Conservation (phyloP, 2,888 invertebrate genomes). For the Aporophyla nigra region DNA sequence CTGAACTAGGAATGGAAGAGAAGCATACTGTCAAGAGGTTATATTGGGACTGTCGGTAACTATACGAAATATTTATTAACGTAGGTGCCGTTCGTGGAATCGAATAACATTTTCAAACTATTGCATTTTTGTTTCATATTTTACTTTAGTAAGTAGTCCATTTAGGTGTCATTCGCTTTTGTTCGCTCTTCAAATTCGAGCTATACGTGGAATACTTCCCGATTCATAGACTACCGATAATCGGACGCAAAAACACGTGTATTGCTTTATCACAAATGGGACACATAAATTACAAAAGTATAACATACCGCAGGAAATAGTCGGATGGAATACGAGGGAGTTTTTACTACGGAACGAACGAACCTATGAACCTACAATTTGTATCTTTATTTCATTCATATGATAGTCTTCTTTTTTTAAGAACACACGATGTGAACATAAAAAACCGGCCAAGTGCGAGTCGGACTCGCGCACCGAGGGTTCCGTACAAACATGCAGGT, state of each 20-base stretch:
- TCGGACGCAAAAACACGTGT: neutral
- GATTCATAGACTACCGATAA: neutral
- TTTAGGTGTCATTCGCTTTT: neutral
- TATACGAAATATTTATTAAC: neutral
- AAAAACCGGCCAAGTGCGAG: too few relatives aligned
- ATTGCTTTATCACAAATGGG: neutral
- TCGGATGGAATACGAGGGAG: neutral
- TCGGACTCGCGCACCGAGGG: too few relatives aligned
- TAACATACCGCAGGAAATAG: neutral
- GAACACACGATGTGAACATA: neutral
- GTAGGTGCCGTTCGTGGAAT: neutral
- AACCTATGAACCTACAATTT: neutral
- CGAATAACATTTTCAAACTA: neutral
- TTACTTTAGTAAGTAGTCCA: neutral
- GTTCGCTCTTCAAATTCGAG: too few relatives aligned
- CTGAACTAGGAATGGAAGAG: neutral
- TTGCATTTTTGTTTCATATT: neutral
- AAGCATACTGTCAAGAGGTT: neutral
- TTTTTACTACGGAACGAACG: too few relatives aligned
- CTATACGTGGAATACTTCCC: neutral
- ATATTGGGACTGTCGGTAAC: neutral
- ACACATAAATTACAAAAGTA: neutral
- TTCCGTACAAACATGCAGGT: too few relatives aligned
- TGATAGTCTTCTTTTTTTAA: neutral
- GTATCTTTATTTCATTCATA: neutral